Evolutionary conservation across 2,113 vertebrate genomes (phyloP).

Genomic region (Cynoglossus semilaevis): DNA sequence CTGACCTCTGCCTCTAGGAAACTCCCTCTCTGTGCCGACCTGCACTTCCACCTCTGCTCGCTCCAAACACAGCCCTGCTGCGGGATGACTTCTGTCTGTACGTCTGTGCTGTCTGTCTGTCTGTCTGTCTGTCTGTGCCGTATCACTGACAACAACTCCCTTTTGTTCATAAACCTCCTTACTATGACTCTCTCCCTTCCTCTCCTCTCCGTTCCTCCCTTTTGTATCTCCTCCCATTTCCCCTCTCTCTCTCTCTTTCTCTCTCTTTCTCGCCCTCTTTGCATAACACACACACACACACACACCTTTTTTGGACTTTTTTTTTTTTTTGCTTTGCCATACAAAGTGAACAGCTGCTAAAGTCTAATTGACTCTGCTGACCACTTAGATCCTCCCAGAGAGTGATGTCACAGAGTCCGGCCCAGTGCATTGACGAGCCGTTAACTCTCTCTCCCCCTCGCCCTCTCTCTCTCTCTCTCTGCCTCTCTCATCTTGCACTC

Average conservation of each 20-base stretch:
- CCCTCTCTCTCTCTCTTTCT: constrained; percentile 52
- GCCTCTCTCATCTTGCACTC: constrained; percentile 7
- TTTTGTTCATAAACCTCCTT: constrained; percentile 61
- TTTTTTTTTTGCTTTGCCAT: constrained; percentile 34
- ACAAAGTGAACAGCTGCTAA: constrained; percentile 68
- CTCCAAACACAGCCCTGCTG: constrained; percentile 15
- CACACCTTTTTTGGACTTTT: constrained; percentile 14
- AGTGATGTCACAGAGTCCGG: constrained; percentile 71
- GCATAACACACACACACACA: constrained; percentile 32
- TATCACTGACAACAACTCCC: constrained; percentile 54
- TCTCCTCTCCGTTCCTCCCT: constrained; percentile 62
- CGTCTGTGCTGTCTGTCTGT: constrained; percentile 54
- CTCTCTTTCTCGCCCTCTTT: constrained; percentile 48
- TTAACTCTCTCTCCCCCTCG: constrained; percentile 25
- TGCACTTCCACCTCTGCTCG: constrained; percentile 45
- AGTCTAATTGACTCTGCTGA: constrained; percentile 79
- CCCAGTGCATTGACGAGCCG: constrained; percentile 34
- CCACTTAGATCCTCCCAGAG: constrained; percentile 67
- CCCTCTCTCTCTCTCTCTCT: constrained; percentile 15
- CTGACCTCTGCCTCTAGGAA: constrained; percentile 59
- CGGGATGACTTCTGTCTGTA: constrained; percentile 33
- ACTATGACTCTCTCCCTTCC: constrained; percentile 61
- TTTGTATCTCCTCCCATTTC: constrained; percentile 70
- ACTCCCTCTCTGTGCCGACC: constrained; percentile 55
- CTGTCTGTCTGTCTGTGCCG: constrained; percentile 43